These are phyloP conservation scores for Leucoma salicis DNA, from an alignment of 2,888 invertebrate genomes.

Conservation along the genomic window DNA sequence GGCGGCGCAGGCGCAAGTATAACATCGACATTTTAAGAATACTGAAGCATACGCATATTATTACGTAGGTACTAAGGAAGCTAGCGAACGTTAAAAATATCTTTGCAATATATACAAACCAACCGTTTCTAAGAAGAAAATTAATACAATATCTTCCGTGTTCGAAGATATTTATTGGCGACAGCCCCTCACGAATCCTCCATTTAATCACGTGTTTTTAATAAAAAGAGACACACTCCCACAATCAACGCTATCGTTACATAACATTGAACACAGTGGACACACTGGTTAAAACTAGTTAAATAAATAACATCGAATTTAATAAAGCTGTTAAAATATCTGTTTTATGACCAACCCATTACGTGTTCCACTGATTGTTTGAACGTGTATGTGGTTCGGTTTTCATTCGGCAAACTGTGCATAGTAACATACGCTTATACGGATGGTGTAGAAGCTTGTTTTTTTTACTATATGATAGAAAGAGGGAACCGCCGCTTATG, in stretches of 20 bases:
- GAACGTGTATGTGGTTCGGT: too few relatives aligned
- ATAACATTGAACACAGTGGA: conserved; percentile 4
- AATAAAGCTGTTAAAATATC: too few relatives aligned
- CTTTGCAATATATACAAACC: not conserved
- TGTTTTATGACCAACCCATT: too few relatives aligned
- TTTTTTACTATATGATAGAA: too few relatives aligned
- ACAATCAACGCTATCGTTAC: conserved; percentile 10
- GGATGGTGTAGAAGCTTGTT: too few relatives aligned
- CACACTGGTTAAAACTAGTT: not conserved
- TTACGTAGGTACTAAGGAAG: conserved; percentile 11
- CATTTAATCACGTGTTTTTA: conserved; percentile 15
- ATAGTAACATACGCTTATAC: too few relatives aligned
- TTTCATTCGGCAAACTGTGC: too few relatives aligned
- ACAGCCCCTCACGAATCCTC: conserved; percentile 9
- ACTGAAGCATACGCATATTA: conserved; percentile 16
- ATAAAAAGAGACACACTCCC: conserved; percentile 20
- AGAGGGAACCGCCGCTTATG: too few relatives aligned
- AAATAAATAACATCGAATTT: too few relatives aligned
- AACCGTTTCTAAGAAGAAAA: not conserved
- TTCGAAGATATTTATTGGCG: conserved; percentile 9
- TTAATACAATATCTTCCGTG: conserved; percentile 13
- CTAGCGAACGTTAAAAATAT: conserved; percentile 8
- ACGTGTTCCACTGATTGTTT: too few relatives aligned
- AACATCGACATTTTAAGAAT: too few relatives aligned
- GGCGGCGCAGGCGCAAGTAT: too few relatives aligned